Percentiles rank a stretch among this genome's conserved stretches.
These are phyloP conservation scores for Hesperophylax magnus DNA, from an alignment of 1,140 invertebrate species.

Conservation along the genomic window DNA sequence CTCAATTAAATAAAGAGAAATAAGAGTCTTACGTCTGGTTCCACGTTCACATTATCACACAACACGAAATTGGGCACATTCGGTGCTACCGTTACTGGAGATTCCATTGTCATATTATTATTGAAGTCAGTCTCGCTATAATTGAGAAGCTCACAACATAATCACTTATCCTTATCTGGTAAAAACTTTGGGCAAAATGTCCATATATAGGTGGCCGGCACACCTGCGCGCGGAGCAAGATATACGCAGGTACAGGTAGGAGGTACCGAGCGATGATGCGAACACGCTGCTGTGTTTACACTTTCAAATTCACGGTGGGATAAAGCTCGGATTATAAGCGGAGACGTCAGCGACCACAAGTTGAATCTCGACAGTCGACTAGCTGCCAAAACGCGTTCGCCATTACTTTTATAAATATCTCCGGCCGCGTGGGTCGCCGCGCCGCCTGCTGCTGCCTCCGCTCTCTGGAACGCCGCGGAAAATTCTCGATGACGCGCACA, in stretches of 20 bases:
- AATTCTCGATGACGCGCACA: constrained; percentile 17
- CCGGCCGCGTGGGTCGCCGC: constrained; percentile 25
- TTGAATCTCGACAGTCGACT: constrained; percentile 4
- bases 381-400: constrained; percentile 26
- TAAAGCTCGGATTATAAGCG: neutral
- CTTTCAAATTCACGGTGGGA: constrained; percentile 6
- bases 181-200: neutral
- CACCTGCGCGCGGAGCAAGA: neutral
- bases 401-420: constrained; percentile 46
- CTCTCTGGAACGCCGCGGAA: constrained; percentile 16
- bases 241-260: no score
- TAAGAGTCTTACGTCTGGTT: constrained; percentile 11
- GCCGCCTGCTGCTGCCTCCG: neutral
- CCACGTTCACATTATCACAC: neutral
- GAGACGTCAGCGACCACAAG: neutral
- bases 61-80: constrained; percentile 4
- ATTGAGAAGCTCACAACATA: neutral
- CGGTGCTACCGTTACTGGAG: neutral
- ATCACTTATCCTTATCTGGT: neutral
- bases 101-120: constrained; percentile 28
- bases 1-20: neutral
- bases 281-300: constrained; percentile 36
- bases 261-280: neutral
- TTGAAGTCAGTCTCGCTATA: neutral
- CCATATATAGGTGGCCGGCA: neutral